Base-by-base conservation (phyloP, 2,888 invertebrate genomes). In the Loripinus fragilis region DNA sequence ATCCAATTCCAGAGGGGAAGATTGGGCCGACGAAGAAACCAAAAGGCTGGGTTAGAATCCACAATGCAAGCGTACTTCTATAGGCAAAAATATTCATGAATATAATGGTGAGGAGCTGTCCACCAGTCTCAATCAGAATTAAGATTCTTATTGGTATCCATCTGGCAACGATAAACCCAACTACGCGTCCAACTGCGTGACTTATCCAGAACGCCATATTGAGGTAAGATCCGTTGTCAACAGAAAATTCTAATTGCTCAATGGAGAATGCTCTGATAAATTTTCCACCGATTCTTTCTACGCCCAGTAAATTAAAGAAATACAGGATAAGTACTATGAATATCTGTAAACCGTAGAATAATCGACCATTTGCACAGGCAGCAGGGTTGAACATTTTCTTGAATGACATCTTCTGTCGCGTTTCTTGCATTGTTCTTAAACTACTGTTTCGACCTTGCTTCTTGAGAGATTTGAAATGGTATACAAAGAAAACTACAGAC, bases 161-260 rank as follows among this genome's bases (percentile, higher is more conserved):
- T 12, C 75, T 70, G 0, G 89, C 86, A 0, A 83, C 67, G 0
- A 87, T 23, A 30, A 87, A 84, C 42, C 86, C 87, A 15, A 67
- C 33, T 15, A 87, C 41, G 1, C 90, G 73, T 0, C 89, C 89
- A 10, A 81, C 65, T 0, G 86, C 85, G 76, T 87, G 88, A 52
- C 88, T 83, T 12, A 87, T 83, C 88, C 90, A 90, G 77, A 88
- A 90, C 5, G 81, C 68, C 12, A 88, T 86, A 67, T 89, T 87
- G 28, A 90, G 74, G 28, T 74, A 76, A 0, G 89, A 83, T 0
- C 86, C 89, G 15, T 82, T 77, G 25, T 72, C 76, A 10, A 81
- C 86, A 12, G 74, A 76, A 30, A 90, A 82, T 0, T 85, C 50
- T 33, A 87, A 73, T 23, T 85, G 83, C 48, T 90, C 89, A 35